Base-by-base conservation (phyloP, 2,113 vertebrate species). In the Ursus arctos region DNA sequence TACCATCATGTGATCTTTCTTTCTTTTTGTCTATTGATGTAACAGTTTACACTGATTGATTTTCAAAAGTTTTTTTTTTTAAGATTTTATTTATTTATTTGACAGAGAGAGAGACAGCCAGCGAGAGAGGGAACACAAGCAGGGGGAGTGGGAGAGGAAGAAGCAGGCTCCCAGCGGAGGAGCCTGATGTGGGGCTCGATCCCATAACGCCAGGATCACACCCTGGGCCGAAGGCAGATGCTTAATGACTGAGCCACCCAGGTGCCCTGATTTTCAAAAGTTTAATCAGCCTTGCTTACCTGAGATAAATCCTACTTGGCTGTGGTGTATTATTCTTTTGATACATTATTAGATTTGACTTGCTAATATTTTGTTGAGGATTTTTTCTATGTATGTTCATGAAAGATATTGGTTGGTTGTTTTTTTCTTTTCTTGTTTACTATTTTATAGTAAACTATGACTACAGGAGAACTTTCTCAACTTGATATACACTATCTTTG, bases 261-360 rank as follows among this genome's bases (percentile, higher is more conserved):
- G 43, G 43, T 6, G 43, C 43, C 43, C 43, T 74, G 9, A 65
- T 65, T 82, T 92, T 74, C 53, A 82, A 55, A 92, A 65, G 28
- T 74, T 82, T 36, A 65, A 88, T 74, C 16, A 82, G 9, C 22
- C 47, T 71, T 92, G 6, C 14, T 65, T 47, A 88, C 33, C 18
- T 91, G 71, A 91, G 72, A 69, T 91, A 69, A 91, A 59, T 59
- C 13, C 24, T 13, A 33, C 24, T 59, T 69, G 61, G 22, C 36
- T 40, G 26, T 82, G 21, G 28, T 51, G 1, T 79, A 18, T n/a
- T 95, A 82, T 74, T 89, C 24, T 89, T 94, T 82, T 74, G 49
- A 81, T 47, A n/a, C 12, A 47, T 61, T 86, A 28, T 93, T 93
- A 47, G 47, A 74, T 92, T 88, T 74, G 31, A 96, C 76, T 65